Base-by-base conservation (phyloP, 1,140 invertebrate genomes). In the Drosophila nigrodunni region DNA sequence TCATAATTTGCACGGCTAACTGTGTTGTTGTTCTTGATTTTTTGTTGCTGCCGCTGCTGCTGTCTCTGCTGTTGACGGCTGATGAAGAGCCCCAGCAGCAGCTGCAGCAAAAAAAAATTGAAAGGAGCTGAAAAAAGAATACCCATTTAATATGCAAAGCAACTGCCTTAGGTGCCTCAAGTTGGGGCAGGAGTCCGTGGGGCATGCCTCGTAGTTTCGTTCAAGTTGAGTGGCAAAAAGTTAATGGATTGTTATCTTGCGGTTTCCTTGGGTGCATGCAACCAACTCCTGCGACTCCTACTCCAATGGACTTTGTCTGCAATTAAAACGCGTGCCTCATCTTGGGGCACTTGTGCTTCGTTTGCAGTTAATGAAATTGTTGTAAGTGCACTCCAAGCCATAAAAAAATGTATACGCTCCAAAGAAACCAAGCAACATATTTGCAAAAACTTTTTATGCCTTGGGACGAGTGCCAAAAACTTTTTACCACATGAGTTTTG, bases 221-320 rank as follows among this genome's bases (percentile, higher is more conserved):
- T 59, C 66, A 74, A 75, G 83, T 78, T 69, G 74, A 82, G 80
- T 85, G 85, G 85, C 80, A 88, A 88, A 88, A 88, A 88, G 80
- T 89, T 89, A 88, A 88, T 89, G 85, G 85, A 88, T 88, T 89
- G 85, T 89, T 78, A 88, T 87, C 85, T 89, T 81, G 85, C 57
- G 85, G 85, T 81, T 88, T 80, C 74, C 85, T 78, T 78, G 78
- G 80, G 74, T 70, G 34, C 50, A 70, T 35, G 18, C 21, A 37
- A 11, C 13, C 50, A 3, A 30, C 18, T 30, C 0, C 25, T 30
- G 2, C 25, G 2, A 30, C 25, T 30, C 6, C 15, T 9, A 13
- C 21, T 18, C 46, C 69, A 49, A 65, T 67, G 50, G 66, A 61
- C 69, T 73, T 41, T 72, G 75, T 70, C 69, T 83, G 77, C 83